Conservation (phyloP, 1,140 invertebrate species). For the Planococcus citri region DNA sequence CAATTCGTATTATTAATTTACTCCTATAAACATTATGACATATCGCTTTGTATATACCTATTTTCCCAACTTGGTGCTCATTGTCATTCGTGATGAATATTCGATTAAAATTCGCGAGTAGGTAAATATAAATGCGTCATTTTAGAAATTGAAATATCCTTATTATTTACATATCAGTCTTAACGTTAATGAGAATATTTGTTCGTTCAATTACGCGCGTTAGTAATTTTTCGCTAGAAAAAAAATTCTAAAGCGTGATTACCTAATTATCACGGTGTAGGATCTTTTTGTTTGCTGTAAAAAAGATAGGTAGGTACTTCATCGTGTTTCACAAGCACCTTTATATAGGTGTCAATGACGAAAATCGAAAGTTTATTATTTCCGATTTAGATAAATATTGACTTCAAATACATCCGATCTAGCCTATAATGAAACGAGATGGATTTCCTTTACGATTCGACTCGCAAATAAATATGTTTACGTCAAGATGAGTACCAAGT, state of each 20-base stretch:
- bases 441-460: background rate
- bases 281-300: no score
- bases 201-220: background rate
- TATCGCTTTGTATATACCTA: background rate
- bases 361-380: no score
- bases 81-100: background rate
- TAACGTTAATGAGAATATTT: background rate
- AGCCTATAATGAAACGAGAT: no score
- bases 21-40: background rate
- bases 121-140: background rate
- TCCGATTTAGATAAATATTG: no score
- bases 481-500: background rate
- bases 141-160: background rate
- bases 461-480: background rate
- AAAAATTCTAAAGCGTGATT: no score
- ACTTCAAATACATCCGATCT: no score
- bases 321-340: no score
- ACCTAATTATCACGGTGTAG: no score
- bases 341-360: no score
- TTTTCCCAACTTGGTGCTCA: conserved; percentile 1
- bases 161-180: conserved; percentile 4
- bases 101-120: background rate
- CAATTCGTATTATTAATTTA: background rate
- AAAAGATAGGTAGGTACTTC: no score
- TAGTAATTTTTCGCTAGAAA: no score